Base-by-base conservation (phyloP, 2,888 invertebrate genomes). In the Lepidochitona cinerea region DNA sequence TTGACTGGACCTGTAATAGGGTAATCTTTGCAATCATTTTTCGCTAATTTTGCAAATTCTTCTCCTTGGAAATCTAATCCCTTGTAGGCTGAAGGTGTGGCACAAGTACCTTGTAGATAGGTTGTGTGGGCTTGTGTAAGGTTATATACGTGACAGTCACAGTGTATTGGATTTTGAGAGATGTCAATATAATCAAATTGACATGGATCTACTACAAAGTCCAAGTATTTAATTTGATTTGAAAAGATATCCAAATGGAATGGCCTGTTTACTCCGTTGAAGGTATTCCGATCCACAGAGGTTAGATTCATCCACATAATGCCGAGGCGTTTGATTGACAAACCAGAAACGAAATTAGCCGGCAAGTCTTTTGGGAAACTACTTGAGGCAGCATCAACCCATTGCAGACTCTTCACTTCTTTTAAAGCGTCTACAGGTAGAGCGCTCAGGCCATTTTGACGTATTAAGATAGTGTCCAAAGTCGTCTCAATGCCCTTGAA, bases 71-170 rank as follows among this genome's bases (percentile, higher is more conserved):
- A 36, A 3, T 36, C 26, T 9, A 68, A 49, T 3, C 68, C 68
- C n/a, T 41, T 49, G 23, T 41, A 68, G 12, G 18, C 3, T 37
- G 68, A 49, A 9, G 68, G 68, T 29, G 41, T 29, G 7, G n/a
- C 49, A 32, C 68, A 68, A 3, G 68, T 68, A 9, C 68, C 68
- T 12, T 68, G 29, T 37, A 68, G 26, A 9, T 37, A 9, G 32
- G 32, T 37, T 14, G 14, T 32, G 18, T 36, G 26, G 29, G 29
- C 35, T 32, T 18, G 12, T n/a, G 49, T 41, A 23, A 41, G 12
- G 68, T 49, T 29, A 29, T 41, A 68, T 26, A 68, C 9, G 68
- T 49, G 68, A 49, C 68, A 68, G 41, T 37, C 49, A 36, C 68
- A 68, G 29, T 23, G 18, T n/a, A 68, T 29, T 12, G 68, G 68